Base-by-base conservation (phyloP, 2,888 invertebrate species). In the Lysandra bellargus region DNA sequence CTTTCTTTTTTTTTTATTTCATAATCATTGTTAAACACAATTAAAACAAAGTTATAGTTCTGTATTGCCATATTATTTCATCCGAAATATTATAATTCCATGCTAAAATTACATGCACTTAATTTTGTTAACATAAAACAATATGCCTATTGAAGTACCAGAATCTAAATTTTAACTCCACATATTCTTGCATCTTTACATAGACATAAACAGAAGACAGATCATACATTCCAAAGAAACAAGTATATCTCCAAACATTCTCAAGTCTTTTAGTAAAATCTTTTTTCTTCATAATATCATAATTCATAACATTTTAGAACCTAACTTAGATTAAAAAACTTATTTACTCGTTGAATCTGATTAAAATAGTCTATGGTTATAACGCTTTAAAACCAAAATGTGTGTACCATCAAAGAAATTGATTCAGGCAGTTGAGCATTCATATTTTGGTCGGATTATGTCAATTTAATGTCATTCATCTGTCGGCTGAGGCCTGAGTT, bases 201-300 rank as follows among this genome's bases (percentile, higher is more conserved):
- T 64, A 64, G 14, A 9, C 69, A 69, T 14, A 33, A 14, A 69
- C 23, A 69, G 69, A 33, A 69, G 7, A 69, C 33, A 69, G 17
- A 69, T 69, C 69, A 69, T 69, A 69, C 69, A 69, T 69, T 23
- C 69, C 69, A 69, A 37, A 37, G 37, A 33, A 69, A 69, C 14
- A 69, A 69, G 14, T 69, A 33, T 14, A 69, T 69, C 69, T 69
- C 14, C 33, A 69, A 69, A 69, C 69, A 69, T 33, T 69, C 33
- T 37, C 14, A 33, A 69, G 69, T 30, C 64, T 64, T 30, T 30
- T 23, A 6, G 7, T 61, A 5, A 61, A 61, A 61, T 7, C 30
- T 30, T 64, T 30, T 64, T 64, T 30, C 30, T 69, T 30, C 9
- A 30, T 64, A 69, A 33, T 33, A 69, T 69, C 69, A 64, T 64